Percentiles rank a stretch among this genome's conserved stretches.
phyloP scores from a whole-genome alignment of 2,797 vertebrate genomes.

The Rhadinocentrus ornatus region DNA sequence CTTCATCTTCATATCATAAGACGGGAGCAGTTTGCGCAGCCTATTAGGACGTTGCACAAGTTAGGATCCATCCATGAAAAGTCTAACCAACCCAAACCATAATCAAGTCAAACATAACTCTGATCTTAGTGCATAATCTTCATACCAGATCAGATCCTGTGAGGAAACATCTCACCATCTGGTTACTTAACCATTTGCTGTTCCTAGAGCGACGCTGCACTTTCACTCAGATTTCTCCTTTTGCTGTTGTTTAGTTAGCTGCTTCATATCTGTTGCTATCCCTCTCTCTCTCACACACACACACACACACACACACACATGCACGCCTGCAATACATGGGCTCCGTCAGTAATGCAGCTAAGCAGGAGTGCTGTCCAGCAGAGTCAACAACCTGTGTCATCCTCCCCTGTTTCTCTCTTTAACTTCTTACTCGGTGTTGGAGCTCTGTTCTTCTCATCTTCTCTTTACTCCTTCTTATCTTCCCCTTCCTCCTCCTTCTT shows the following conservation, averaged over 20 bases:
- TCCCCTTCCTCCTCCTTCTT: conserved; percentile 2
- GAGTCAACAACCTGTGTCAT: conserved; percentile 13
- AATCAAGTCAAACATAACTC: background rate
- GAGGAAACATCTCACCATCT: conserved; percentile 36
- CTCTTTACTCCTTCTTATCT: conserved; percentile 6
- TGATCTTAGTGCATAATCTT: background rate
- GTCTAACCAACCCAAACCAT: background rate
- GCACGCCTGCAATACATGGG: background rate
- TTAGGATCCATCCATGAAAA: no score
- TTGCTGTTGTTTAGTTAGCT: conserved; percentile 69
- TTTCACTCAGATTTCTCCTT: conserved; percentile 49
- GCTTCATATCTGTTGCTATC: conserved; percentile 26
- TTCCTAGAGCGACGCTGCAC: conserved; percentile 41
- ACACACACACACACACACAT: conserved; percentile 6
- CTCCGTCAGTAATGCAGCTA: background rate
- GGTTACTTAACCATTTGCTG: conserved; percentile 59
- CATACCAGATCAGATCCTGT: no score
- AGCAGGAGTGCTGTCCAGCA: background rate
- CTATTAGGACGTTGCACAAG: background rate
- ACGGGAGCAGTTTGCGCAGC: background rate
- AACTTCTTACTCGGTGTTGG: conserved; percentile 13
- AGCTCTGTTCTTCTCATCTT: conserved; percentile 53
- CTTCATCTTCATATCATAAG: conserved; percentile 34
- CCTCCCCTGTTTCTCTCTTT: conserved; percentile 43
- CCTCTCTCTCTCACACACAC: background rate